Conservation (phyloP, 2,888 invertebrate genomes). For the Glaucopsyche alexis region DNA sequence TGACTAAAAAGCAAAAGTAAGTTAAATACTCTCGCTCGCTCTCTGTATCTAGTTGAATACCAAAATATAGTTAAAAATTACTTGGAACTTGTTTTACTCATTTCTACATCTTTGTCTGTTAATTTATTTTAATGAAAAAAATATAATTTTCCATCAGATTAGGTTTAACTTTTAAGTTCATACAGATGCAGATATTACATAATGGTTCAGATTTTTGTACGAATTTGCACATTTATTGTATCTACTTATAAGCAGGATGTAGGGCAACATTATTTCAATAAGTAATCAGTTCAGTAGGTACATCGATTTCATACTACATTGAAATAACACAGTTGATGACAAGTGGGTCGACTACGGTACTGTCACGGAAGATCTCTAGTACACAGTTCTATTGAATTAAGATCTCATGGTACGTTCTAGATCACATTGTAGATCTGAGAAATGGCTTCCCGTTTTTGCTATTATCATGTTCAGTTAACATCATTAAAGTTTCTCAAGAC, state of each 20-base stretch:
- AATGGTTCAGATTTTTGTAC: too few species aligned
- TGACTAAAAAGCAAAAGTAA: neutral
- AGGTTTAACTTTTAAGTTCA: too few species aligned
- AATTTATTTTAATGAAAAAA: too few species aligned
- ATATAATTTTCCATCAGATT: too few species aligned
- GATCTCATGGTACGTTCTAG: slow-evolving; percentile 57
- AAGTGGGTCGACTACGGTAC: slow-evolving; percentile 60
- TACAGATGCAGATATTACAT: too few species aligned
- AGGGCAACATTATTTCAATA: neutral
- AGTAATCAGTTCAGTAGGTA: neutral
- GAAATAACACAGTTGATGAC: slow-evolving; percentile 26
- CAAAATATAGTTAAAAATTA: neutral
- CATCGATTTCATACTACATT: neutral
- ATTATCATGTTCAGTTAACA: slow-evolving; percentile 54
- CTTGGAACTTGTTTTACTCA: too few species aligned
- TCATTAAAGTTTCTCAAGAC: slow-evolving; percentile 59
- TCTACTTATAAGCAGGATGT: neutral
- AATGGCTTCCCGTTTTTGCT: slow-evolving; percentile 60
- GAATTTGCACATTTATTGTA: too few species aligned
- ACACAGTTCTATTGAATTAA: slow-evolving; percentile 54
- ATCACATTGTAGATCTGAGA: slow-evolving; percentile 66
- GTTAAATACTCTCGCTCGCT: slow-evolving; percentile 9
- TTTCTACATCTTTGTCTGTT: too few species aligned
- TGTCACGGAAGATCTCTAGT: slow-evolving; percentile 37
- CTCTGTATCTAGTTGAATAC: neutral